Evolutionary conservation across 2,888 invertebrate genomes (phyloP), one percentile per base, ranked within the genome.

Genomic region (Blastobasis lacticolella): DNA sequence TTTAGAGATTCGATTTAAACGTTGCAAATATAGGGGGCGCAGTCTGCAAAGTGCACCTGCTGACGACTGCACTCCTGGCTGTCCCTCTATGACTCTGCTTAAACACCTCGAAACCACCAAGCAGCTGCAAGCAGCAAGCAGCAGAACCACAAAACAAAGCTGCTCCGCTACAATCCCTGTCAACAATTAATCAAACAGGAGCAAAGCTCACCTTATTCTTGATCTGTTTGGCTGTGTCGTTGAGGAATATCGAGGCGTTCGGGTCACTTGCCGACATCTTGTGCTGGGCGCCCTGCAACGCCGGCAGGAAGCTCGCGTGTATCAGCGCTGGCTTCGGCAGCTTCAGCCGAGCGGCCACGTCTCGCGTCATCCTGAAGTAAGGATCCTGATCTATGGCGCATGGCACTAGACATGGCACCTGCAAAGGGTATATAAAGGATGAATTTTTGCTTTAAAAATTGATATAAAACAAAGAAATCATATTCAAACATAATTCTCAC

Each of bases 371-470:
- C 40, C 99, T 92, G 85, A 99, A 99, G 83, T 99, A 99, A 0
- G 99, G 99, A 88, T 99, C 99, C 90, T 99, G 99, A 89, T 99
- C 99, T 61, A 99, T 99, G 6, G 98, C 99, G 84, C 99, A 99
- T 0, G 99, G 99, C 58, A 99, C 97, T 8, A 97, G 89, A 55
- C 86, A 86, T 0, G 88, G 85, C 0, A 88, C 51, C 88, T 88
- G 60, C 5, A 62, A 52, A 23, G 60, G 57, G 0, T 46, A 44
- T 45, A 40, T 10, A n/a, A 43, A 6, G 23, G 23, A 3, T 23
- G 23, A 23, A 23, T 23, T 23, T 23, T 23, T 23, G 23, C 23
- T 23, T 23, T 23, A 2, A 23, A n/a, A 23, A 23, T 23, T 23
- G 3, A 47, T 10, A 45, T n/a, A 42, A 40, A 46, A 45, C 38